Conservation (phyloP, 2,888 invertebrate species). For the Microctonus brassicae region DNA sequence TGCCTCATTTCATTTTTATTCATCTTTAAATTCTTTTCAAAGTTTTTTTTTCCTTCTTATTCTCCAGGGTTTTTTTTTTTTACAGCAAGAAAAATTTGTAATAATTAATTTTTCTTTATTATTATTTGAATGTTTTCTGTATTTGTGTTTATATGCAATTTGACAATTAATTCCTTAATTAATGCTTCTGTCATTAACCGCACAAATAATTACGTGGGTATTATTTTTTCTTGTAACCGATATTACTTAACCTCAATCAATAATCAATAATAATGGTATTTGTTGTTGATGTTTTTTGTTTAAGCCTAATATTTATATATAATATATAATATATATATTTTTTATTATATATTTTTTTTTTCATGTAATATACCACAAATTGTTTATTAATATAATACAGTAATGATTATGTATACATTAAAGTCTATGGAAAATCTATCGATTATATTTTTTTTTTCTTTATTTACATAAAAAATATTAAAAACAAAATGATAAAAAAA, state of each 20-base stretch:
- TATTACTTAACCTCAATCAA: constrained; percentile 53
- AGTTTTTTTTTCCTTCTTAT: constrained; percentile 30
- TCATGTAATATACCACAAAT: constrained; percentile 63
- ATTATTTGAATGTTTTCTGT: constrained; percentile 44
- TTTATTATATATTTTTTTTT: constrained; percentile 44
- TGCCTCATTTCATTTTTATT: constrained; percentile 12
- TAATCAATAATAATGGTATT: constrained; percentile 56
- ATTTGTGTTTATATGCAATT: constrained; percentile 42
- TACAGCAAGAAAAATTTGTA: no score
- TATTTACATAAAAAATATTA: constrained; percentile 65
- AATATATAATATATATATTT: constrained; percentile 46
- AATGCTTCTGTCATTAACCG: constrained; percentile 46
- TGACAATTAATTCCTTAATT: constrained; percentile 40
- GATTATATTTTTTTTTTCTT: constrained; percentile 57
- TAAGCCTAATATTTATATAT: constrained; percentile 40
- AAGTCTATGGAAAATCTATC: constrained; percentile 61
- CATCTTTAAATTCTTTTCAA: not conserved
- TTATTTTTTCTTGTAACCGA: constrained; percentile 44
- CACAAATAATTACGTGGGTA: constrained; percentile 46
- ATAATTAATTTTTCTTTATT: constrained; percentile 35
- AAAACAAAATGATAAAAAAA: constrained; percentile 47
- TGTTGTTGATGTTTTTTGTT: constrained; percentile 37
- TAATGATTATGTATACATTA: constrained; percentile 66
- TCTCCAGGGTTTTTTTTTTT: constrained; percentile 42
- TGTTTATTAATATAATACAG: constrained; percentile 66